A percentile compares a stretch with the other conserved stretches of the same genome.
These are phyloP conservation scores for Syncerus caffer DNA, from an alignment of 2,797 vertebrate genomes.

Conservation along the genomic window DNA sequence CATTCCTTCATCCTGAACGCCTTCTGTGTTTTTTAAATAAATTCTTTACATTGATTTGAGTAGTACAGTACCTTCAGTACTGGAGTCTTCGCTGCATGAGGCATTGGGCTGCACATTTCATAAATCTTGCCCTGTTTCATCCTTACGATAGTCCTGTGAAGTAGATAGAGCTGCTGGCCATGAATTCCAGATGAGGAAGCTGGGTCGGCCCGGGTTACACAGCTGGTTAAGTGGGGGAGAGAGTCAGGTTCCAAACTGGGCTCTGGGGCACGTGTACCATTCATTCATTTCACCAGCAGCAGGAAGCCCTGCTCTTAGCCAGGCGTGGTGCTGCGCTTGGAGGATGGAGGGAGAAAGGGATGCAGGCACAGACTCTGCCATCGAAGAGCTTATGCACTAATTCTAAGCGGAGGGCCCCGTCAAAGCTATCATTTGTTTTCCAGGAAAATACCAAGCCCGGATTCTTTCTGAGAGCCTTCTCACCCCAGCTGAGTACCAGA, in stretches of 20 bases:
- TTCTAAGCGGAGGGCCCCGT: not conserved
- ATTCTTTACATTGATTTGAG: not conserved
- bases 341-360: not conserved
- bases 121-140: accelerated
- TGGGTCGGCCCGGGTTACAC: not conserved
- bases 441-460: conserved; percentile 96
- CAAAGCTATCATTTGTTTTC: conserved; percentile 36
- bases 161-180: not conserved
- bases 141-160: accelerated
- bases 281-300: not conserved
- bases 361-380: accelerated
- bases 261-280: accelerated
- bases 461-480: conserved; percentile 94
- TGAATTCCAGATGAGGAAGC: not conserved
- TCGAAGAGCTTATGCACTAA: accelerated
- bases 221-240: not conserved
- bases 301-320: not conserved
- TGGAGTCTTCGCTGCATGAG: too few relatives aligned
- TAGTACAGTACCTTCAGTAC: not conserved
- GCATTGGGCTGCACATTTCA: not conserved
- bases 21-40: not conserved
- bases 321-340: not conserved
- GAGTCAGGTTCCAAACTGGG: not conserved
- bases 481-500: conserved; percentile 90
- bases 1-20: not conserved